A percentile compares a stretch with the other conserved stretches of the same genome.
These are phyloP conservation scores for Oryzias sinensis DNA, from an alignment of 2,797 vertebrate genomes.

Conservation along the genomic window DNA sequence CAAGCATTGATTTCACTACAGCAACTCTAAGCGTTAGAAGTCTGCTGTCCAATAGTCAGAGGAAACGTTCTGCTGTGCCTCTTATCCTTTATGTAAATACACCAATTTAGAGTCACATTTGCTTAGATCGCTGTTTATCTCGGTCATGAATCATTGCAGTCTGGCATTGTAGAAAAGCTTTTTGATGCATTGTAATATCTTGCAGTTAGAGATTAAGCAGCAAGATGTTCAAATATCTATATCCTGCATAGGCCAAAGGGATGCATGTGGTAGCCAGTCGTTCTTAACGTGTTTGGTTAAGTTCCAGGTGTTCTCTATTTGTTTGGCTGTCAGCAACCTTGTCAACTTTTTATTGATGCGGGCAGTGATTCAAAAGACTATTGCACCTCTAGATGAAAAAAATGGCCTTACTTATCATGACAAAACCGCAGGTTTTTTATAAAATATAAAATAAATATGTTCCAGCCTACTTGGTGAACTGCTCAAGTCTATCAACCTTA, in stretches of 20 bases:
- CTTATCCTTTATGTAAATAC: constrained; percentile 62
- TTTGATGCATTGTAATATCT: constrained; percentile 49
- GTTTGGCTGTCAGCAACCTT: constrained; percentile 56
- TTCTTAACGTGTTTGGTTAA: constrained; percentile 43
- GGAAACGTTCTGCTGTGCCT: constrained; percentile 46
- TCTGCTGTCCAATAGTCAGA: constrained; percentile 47
- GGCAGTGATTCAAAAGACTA: constrained; percentile 49
- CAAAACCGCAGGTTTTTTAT: constrained; percentile 68
- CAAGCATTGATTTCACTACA: constrained; percentile 52
- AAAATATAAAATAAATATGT: constrained; percentile 56
- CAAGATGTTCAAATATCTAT: constrained; percentile 46
- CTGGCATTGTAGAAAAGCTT: constrained; percentile 39
- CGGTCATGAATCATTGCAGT: constrained; percentile 50
- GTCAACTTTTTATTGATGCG: constrained; percentile 63
- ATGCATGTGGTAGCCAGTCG: constrained; percentile 48
- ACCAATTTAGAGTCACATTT: constrained; percentile 50
- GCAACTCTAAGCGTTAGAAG: constrained; percentile 21
- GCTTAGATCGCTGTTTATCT: constrained; percentile 58
- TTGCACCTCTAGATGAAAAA: constrained; percentile 31
- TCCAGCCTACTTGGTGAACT: constrained; percentile 52
- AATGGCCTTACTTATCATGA: constrained; percentile 55
- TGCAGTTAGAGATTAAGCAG: constrained; percentile 53
- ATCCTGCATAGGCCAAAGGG: constrained; percentile 27
- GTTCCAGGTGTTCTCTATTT: constrained; percentile 66
- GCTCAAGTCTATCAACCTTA: constrained; percentile 39